Conservation (phyloP, 2,113 vertebrate genomes). For the Vidua macroura region DNA sequence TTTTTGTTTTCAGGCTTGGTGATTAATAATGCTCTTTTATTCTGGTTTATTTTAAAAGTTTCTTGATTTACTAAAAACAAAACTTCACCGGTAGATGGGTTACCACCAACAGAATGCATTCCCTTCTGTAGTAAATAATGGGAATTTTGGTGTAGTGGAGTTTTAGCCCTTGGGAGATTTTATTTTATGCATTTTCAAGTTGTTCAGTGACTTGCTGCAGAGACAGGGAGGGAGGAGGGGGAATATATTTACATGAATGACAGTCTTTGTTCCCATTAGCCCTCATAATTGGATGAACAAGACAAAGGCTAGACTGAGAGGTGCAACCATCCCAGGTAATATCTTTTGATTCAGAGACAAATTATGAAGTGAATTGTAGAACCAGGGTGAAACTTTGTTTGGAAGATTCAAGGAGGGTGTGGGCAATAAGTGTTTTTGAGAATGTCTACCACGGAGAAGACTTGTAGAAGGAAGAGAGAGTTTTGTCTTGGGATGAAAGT, state of each 20-base stretch:
- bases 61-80: neutral
- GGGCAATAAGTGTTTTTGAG: neutral
- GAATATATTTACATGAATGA: constrained; percentile 27
- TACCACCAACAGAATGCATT: neutral
- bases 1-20: neutral
- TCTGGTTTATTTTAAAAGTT: neutral
- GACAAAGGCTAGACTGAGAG: neutral
- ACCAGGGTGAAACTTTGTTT: neutral
- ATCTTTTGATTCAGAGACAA: neutral
- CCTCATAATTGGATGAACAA: neutral
- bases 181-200: constrained; percentile 24
- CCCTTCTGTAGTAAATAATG: neutral
- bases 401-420: neutral
- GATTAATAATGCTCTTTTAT: neutral
- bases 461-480: neutral
- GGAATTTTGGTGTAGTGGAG: neutral
- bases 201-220: neutral
- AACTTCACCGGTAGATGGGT: neutral
- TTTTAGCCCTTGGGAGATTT: neutral
- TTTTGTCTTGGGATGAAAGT: neutral
- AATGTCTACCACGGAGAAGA: neutral
- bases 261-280: constrained; percentile 14
- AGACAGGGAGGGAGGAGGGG: neutral
- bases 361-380: neutral
- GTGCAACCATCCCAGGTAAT: neutral